These are phyloP conservation scores for Drosophila cardini DNA, from an alignment of 1,140 invertebrate species.

Conservation along the genomic window DNA sequence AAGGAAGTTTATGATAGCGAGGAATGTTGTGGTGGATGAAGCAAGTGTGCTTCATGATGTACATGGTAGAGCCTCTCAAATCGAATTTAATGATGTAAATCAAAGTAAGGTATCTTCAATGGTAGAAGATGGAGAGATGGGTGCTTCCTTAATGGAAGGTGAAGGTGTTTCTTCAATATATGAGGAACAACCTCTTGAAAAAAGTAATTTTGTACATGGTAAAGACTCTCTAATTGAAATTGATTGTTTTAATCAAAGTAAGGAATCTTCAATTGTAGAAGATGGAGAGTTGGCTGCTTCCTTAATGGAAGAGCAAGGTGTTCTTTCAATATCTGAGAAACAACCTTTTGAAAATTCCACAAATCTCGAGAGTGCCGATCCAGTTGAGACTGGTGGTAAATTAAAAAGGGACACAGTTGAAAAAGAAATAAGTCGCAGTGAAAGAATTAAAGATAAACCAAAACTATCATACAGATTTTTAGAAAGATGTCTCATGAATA, in stretches of 20 bases:
- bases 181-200: too few relatives aligned
- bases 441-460: neutral
- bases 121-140: neutral
- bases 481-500: slow-evolving; percentile 45
- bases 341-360: slow-evolving; percentile 4
- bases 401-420: slow-evolving; percentile 19
- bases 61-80: neutral
- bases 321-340: too few relatives aligned
- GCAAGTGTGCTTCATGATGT: slow-evolving; percentile 8
- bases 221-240: too few relatives aligned
- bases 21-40: slow-evolving; percentile 65
- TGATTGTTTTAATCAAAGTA: too few relatives aligned
- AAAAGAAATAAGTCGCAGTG: slow-evolving; percentile 35
- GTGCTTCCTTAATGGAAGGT: too few relatives aligned
- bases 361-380: slow-evolving; percentile 23
- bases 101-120: neutral
- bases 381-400: slow-evolving; percentile 22
- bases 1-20: slow-evolving; percentile 72
- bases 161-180: too few relatives aligned
- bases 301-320: too few relatives aligned
- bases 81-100: slow-evolving; percentile 1
- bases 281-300: too few relatives aligned
- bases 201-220: too few relatives aligned
- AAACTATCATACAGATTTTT: slow-evolving; percentile 57
- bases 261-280: too few relatives aligned